Evolutionary conservation across 2,888 invertebrate genomes (phyloP).

Genomic region (Drosophila kanekoi): DNA sequence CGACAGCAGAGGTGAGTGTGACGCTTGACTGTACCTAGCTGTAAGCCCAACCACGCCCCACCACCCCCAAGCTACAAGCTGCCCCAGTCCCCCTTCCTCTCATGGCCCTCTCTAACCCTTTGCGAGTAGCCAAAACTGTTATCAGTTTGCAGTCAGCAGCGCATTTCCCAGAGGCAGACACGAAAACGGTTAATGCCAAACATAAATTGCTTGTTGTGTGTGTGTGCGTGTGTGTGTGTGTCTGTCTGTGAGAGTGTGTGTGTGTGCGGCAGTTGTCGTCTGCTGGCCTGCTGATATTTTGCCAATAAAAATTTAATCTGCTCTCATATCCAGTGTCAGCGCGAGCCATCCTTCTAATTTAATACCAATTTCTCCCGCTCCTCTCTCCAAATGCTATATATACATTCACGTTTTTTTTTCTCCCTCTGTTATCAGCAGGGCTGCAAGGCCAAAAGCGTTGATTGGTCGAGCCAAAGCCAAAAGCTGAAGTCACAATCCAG

Average conservation of each 20-base stretch:
- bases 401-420: constrained; percentile 16
- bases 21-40: constrained; percentile 1
- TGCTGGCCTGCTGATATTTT: constrained; percentile 67
- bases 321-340: constrained; percentile 59
- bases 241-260: not conserved
- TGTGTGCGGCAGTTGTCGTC: constrained; percentile 22
- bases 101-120: not conserved
- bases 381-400: not conserved
- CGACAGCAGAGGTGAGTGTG: constrained; percentile 84
- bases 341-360: constrained; percentile 57
- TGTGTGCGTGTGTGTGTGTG: not conserved
- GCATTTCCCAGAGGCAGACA: constrained; percentile 46
- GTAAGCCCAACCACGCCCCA: not conserved
- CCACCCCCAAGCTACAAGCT: not conserved
- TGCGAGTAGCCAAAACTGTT: constrained; percentile 44
- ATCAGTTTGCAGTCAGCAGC: constrained; percentile 57
- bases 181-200: constrained; percentile 75
- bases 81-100: no score
- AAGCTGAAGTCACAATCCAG: constrained; percentile 10
- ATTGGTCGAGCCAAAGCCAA: constrained; percentile 43
- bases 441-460: constrained; percentile 55
- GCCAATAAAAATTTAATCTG: constrained; percentile 82
- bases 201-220: constrained; percentile 60
- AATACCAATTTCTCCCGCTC: constrained; percentile 52
- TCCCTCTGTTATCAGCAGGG: constrained; percentile 43